These are phyloP conservation scores for Amazona ochrocephala DNA, from an alignment of 2,797 vertebrate genomes.

Conservation along the genomic window DNA sequence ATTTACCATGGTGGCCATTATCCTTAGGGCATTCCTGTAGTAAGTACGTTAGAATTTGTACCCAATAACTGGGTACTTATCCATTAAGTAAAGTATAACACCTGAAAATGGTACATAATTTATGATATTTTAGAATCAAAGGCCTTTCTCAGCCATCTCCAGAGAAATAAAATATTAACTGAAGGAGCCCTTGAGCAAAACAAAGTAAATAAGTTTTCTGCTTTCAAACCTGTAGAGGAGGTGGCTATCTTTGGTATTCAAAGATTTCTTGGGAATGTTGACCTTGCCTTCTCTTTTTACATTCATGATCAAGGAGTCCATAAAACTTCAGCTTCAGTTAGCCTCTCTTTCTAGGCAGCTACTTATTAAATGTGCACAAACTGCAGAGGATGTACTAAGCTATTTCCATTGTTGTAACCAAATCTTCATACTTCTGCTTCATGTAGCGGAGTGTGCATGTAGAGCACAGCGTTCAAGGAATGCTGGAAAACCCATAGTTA, in stretches of 20 bases:
- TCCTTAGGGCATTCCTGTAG: background rate
- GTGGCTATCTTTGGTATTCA: background rate
- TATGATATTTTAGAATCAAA: constrained; percentile 14
- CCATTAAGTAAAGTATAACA: background rate
- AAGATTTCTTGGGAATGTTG: background rate
- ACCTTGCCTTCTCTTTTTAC: background rate
- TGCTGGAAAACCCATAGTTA: background rate
- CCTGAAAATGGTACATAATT: background rate
- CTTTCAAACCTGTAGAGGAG: background rate
- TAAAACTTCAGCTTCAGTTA: background rate
- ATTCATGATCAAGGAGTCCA: background rate
- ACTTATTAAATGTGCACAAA: background rate
- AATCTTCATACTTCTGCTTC: background rate
- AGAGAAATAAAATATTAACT: background rate
- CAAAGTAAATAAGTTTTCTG: background rate
- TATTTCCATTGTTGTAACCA: background rate
- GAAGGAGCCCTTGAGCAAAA: background rate
- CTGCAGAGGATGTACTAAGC: background rate
- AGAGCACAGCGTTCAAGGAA: background rate
- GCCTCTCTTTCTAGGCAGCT: background rate
- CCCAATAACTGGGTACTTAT: background rate
- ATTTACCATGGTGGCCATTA: background rate
- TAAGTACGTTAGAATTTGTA: background rate
- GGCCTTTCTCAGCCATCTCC: background rate
- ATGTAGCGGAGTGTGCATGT: background rate